These are phyloP conservation scores for Phyllostomus discolor DNA, from an alignment of 2,113 vertebrate genomes.

Conservation along the genomic window DNA sequence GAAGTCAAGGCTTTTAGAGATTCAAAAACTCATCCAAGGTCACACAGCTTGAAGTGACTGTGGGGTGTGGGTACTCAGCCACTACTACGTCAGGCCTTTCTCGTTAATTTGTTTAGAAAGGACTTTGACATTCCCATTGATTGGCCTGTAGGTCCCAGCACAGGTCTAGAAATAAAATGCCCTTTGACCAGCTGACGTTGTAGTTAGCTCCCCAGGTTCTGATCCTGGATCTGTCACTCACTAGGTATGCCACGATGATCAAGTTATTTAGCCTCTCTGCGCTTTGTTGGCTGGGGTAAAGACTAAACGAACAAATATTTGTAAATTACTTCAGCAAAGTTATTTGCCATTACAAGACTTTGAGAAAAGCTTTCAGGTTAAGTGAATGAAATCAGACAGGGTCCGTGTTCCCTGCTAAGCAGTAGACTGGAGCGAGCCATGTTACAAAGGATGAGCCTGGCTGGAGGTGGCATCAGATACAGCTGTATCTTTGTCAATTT, in stretches of 20 bases:
- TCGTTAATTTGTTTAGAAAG: background rate
- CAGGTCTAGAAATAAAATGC: background rate
- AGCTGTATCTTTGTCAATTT: slow-evolving; percentile 47
- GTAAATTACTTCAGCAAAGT: background rate
- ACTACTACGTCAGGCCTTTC: background rate
- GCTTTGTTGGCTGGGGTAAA: background rate
- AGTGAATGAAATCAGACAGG: background rate
- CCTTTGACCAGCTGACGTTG: background rate
- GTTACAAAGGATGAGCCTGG: background rate
- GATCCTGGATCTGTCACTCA: background rate
- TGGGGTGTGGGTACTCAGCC: too few species aligned
- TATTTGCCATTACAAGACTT: background rate
- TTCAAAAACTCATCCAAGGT: background rate
- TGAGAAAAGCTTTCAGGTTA: background rate
- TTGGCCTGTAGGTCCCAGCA: background rate
- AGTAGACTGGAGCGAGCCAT: background rate
- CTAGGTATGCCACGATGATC: background rate
- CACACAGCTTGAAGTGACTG: background rate
- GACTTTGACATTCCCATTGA: background rate
- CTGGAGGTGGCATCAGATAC: background rate
- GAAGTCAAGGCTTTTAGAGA: background rate
- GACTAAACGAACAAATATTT: background rate
- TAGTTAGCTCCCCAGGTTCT: background rate
- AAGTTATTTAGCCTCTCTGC: background rate
- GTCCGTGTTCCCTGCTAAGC: background rate